Conservation (phyloP, 1,140 invertebrate genomes). For the Drosophila ficusphila region DNA sequence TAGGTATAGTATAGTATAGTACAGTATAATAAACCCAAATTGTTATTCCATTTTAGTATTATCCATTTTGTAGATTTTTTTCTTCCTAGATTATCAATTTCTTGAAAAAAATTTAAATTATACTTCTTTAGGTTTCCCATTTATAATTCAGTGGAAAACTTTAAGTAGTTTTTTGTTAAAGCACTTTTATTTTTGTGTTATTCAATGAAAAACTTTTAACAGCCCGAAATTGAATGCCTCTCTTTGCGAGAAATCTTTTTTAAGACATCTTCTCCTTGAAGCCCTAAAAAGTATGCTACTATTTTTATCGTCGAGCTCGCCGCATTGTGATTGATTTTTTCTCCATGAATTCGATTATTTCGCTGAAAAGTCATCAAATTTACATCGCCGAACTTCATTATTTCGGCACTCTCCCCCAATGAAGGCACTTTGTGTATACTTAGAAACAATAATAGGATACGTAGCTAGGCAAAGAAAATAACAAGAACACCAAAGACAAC, state of each 20-base stretch:
- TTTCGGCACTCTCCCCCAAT: not conserved
- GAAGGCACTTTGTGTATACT: slow-evolving; percentile 20
- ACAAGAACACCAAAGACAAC: slow-evolving; percentile 32
- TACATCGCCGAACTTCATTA: slow-evolving; percentile 32
- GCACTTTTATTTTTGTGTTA: no score
- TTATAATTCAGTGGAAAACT: not conserved
- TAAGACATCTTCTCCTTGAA: not conserved
- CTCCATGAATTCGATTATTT: slow-evolving; percentile 26
- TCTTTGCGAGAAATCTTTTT: no score
- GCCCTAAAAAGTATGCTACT: slow-evolving; percentile 25
- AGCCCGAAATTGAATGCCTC: no score
- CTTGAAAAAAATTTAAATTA: no score
- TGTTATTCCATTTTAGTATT: slow-evolving; percentile 10
- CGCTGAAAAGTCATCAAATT: slow-evolving; percentile 28
- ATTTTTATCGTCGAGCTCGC: not conserved
- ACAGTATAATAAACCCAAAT: slow-evolving; percentile 16
- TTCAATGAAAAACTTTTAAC: no score
- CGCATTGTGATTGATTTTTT: slow-evolving; percentile 27
- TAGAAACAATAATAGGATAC: slow-evolving; percentile 29
- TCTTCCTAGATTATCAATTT: no score
- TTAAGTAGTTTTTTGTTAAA: not conserved
- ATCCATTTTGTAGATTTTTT: no score
- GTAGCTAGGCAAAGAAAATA: slow-evolving; percentile 23
- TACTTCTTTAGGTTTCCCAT: no score
- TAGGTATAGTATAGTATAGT: slow-evolving; percentile 35